Evolutionary conservation across 2,113 vertebrate species (phyloP), one percentile per base, ranked within the genome.

Genomic region (Hemiprocne comata): DNA sequence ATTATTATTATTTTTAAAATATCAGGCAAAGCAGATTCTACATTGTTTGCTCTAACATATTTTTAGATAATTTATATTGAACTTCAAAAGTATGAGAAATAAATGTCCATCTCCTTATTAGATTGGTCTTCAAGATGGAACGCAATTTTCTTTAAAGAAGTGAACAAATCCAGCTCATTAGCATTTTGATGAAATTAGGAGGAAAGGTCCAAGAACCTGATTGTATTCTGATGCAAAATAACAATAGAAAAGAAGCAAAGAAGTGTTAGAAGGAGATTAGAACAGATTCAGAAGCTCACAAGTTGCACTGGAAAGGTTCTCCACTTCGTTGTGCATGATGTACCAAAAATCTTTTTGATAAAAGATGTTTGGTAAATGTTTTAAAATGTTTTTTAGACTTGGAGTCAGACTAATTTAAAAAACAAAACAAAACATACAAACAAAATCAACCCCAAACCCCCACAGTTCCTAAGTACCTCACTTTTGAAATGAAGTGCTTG

Each of bases 161-260:
- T 90, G 58, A 94, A 89, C 36, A 93, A 95, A 95, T 11, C 9
- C 44, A 75, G 42, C 54, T 94, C 21, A 95, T 96, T 93, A 87
- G 15, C 66, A 96, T 96, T 96, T 95, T 96, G 67, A 93, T 95
- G 60, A 96, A 95, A 95, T 93, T 77, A 95, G 48, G 38, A 89
- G 7, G 36, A 89, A 80, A 93, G 10, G 7, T 92, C 64, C 78
- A 78, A 78, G 44, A 87, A 93, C 9, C 8, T 78, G 36, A 82
- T 85, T 11, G 1, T 75, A 58, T 85, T 92, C 11, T 76, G 85
- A 81, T 65, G 48, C 7, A 94, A 94, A 94, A 61, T 57, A 61
- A 31, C 16, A 88, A 57, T 36, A 90, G 5, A 10, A 44, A 92
- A 76, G 46, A 54, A 88, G 23, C 1, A 81, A 82, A 93, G 83